A percentile compares a stretch with the other conserved stretches of the same genome.
These are phyloP conservation scores for Sus cebifrons DNA, from an alignment of 2,797 vertebrate species.

Conservation along the genomic window DNA sequence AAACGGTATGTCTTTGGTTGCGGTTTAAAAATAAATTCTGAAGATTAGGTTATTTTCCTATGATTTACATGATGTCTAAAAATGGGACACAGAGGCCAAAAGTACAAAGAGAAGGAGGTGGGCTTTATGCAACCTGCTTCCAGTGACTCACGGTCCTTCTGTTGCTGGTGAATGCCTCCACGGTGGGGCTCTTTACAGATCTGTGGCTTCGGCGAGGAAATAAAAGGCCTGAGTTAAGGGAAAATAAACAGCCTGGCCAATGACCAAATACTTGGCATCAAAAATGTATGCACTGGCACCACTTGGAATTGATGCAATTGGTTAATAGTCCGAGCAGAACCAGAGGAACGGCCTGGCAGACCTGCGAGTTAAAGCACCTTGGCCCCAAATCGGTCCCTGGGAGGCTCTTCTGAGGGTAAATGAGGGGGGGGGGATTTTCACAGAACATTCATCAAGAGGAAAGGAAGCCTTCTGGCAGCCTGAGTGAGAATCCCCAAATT, in stretches of 20 bases:
- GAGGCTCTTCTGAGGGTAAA: background rate
- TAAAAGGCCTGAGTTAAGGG: background rate
- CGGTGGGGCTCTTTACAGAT: background rate
- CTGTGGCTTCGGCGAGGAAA: background rate
- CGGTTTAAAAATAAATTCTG: slow-evolving; percentile 61
- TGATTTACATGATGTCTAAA: slow-evolving; percentile 62
- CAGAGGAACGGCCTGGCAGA: rapidly evolving
- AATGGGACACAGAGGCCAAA: background rate
- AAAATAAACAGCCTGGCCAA: background rate
- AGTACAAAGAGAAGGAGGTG: background rate
- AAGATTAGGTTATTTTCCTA: slow-evolving; percentile 53
- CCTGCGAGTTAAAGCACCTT: rapidly evolving
- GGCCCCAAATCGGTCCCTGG: rapidly evolving
- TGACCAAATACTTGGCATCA: background rate
- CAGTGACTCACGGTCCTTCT: background rate
- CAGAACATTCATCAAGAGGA: background rate
- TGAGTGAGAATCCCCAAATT: background rate
- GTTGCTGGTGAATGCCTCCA: background rate
- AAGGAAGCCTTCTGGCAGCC: background rate
- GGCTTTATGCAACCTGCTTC: background rate
- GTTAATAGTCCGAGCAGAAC: background rate
- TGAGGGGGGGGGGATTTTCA: background rate
- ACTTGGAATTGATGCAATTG: background rate
- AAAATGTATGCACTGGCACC: background rate
- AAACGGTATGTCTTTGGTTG: background rate